Evolutionary conservation across 2,797 vertebrate species (phyloP).

Genomic region (Sebastes vulpes): DNA sequence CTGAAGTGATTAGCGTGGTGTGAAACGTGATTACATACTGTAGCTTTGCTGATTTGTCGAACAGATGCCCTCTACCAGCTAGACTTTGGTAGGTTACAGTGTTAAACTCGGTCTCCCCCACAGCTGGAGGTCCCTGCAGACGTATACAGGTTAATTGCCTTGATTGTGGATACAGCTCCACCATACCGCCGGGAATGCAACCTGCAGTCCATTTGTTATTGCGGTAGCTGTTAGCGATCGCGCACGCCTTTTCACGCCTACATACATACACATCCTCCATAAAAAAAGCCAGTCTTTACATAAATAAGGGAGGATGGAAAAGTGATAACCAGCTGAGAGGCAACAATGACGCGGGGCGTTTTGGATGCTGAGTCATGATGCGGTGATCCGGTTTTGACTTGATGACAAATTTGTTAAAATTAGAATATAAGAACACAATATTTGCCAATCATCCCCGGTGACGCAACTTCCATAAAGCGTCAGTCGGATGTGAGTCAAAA

Average conservation of each 20-base stretch:
- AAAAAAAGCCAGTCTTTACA: not conserved
- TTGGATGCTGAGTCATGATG: conserved; percentile 33
- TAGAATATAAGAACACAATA: conserved; percentile 26
- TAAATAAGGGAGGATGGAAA: conserved; percentile 8
- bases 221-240: conserved; percentile 29
- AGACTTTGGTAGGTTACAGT: conserved; percentile 73
- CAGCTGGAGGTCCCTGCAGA: conserved; percentile 81
- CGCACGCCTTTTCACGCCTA: not conserved
- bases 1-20: conserved; percentile 87
- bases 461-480: conserved; percentile 9
- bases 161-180: conserved; percentile 79
- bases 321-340: conserved; percentile 18
- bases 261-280: not conserved
- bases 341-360: conserved; percentile 19
- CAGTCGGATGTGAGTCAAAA: conserved; percentile 28
- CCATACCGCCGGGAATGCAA: conserved; percentile 60
- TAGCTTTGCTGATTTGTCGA: conserved; percentile 84
- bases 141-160: conserved; percentile 84
- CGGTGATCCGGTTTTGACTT: conserved; percentile 10
- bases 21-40: conserved; percentile 86
- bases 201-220: conserved; percentile 67
- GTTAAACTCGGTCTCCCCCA: conserved; percentile 69
- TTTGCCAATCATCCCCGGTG: conserved; percentile 36
- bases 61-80: conserved; percentile 85
- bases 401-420: conserved; percentile 47